A percentile compares a stretch with the other conserved stretches of the same genome.
Evolutionary conservation across 1,140 invertebrate genomes (phyloP).

Genomic region (Caerostris extrusa): DNA sequence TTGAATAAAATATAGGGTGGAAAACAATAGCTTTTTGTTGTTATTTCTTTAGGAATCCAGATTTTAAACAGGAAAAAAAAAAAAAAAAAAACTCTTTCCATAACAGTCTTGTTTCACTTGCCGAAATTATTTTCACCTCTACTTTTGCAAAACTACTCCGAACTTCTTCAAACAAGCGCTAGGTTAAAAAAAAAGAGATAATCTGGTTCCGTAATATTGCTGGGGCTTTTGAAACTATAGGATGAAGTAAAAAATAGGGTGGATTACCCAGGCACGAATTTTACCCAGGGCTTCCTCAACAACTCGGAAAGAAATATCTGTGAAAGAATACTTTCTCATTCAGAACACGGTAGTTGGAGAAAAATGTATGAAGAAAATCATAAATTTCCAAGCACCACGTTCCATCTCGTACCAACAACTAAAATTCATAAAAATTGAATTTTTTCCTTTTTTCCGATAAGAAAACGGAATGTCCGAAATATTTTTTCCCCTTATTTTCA

Average conservation of each 20-base stretch:
- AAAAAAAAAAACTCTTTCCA: too few species aligned
- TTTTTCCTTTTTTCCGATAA: neutral
- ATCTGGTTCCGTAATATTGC: neutral
- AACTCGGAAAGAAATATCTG: neutral
- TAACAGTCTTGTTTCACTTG: too few species aligned
- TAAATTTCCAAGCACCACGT: neutral
- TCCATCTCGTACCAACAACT: conserved; percentile 32
- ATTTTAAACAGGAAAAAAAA: too few species aligned
- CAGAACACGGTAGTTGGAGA: conserved; percentile 39
- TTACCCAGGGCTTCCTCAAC: conserved; percentile 2
- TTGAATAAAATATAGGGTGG: too few species aligned
- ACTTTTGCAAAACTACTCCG: neutral
- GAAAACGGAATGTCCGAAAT: neutral
- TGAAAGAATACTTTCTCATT: neutral
- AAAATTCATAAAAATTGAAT: conserved; percentile 23
- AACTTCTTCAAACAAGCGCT: neutral
- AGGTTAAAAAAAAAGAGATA: neutral
- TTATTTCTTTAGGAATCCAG: too few species aligned
- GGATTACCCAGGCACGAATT: neutral
- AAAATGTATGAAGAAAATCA: neutral
- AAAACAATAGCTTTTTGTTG: too few species aligned
- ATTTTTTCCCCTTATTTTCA: conserved; percentile 15
- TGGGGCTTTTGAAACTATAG: neutral
- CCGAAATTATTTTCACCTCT: too few species aligned
- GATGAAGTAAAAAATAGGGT: neutral